These are phyloP conservation scores for Cladopsammia gracilis DNA, from an alignment of 64 coral and sea anemone species.

Conservation along the genomic window DNA sequence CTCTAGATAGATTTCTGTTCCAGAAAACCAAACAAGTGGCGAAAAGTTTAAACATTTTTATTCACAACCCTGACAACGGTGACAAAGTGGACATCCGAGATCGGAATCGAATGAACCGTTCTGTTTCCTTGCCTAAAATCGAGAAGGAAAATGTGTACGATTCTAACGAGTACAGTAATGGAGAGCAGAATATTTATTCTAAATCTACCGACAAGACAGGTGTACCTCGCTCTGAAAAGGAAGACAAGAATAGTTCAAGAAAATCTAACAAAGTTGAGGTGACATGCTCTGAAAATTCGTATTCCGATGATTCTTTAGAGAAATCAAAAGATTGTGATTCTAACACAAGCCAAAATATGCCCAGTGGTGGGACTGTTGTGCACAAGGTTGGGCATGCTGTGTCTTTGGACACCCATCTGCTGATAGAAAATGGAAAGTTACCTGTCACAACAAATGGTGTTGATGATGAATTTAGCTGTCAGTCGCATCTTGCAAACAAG, in stretches of 20 bases:
- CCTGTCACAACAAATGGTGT: not conserved
- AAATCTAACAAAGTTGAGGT: not conserved
- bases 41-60: slow-evolving; percentile 6
- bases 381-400: slow-evolving; percentile 45
- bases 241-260: not conserved
- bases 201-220: not conserved
- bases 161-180: not conserved
- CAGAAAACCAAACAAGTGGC: slow-evolving; percentile 9
- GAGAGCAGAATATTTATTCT: not conserved
- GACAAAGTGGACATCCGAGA: not conserved
- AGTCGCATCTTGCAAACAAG: not conserved
- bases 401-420: slow-evolving; percentile 58
- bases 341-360: not conserved
- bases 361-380: not conserved
- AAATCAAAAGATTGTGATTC: not conserved
- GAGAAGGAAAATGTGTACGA: not conserved
- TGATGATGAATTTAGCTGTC: not conserved
- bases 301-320: not conserved
- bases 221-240: not conserved
- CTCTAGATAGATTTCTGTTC: slow-evolving; percentile 31
- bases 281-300: not conserved
- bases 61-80: not conserved
- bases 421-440: slow-evolving; percentile 12
- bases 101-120: slow-evolving; percentile 17
- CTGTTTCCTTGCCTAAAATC: slow-evolving; percentile 35